Evolutionary conservation across 2,888 invertebrate species (phyloP).

Genomic region (Cheilosia impressa): DNA sequence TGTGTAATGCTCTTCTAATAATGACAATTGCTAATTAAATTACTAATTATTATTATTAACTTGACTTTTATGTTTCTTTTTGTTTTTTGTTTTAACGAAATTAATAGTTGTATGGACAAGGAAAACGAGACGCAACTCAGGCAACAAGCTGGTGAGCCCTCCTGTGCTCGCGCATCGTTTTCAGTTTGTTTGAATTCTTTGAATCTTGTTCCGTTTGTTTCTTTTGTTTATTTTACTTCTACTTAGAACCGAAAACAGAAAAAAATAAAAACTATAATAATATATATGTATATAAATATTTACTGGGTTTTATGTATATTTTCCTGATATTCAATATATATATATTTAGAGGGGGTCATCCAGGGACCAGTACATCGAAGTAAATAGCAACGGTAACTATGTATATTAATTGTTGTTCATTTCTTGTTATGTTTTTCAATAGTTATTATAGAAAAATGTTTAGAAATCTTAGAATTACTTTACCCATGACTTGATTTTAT

Average conservation of each 20-base stretch:
- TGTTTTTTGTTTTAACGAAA: constrained; percentile 59
- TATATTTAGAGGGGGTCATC: constrained; percentile 50
- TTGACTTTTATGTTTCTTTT: constrained; percentile 7
- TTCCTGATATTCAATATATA: constrained; percentile 62
- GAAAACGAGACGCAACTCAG: constrained; percentile 18
- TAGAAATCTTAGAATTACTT: constrained; percentile 67
- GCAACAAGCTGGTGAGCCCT: constrained; percentile 21
- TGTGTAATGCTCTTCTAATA: constrained; percentile 52
- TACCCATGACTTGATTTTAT: constrained; percentile 77
- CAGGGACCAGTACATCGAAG: constrained; percentile 58
- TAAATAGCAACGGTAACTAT: constrained; percentile 64
- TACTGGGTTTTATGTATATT: constrained; percentile 54
- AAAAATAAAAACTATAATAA: background rate
- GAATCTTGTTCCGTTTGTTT: constrained; percentile 20
- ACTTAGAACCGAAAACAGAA: constrained; percentile 38
- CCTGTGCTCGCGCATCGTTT: constrained; percentile 17
- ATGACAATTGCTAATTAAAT: constrained; percentile 66
- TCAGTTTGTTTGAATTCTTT: constrained; percentile 18
- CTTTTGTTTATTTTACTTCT: constrained; percentile 21
- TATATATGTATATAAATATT: constrained; percentile 55
- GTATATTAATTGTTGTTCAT: constrained; percentile 43
- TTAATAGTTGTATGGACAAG: constrained; percentile 52
- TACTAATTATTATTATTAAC: constrained; percentile 57
- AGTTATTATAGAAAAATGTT: constrained; percentile 55
- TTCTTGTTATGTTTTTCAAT: constrained; percentile 23